phyloP scores from a whole-genome alignment of 2,888 invertebrate genomes.

The Agrochola litura region DNA sequence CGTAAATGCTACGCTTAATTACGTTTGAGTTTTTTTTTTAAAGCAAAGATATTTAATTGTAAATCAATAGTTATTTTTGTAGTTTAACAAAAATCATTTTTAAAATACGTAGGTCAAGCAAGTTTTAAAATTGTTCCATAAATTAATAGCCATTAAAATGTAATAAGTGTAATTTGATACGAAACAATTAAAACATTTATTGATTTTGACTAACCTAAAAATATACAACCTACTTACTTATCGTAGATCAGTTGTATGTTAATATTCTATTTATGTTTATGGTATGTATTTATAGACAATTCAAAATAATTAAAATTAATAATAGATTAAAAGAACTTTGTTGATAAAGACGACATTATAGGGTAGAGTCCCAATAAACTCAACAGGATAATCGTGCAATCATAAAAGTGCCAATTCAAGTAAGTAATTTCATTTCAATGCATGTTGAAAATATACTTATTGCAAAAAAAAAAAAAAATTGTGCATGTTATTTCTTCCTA shows the following conservation, averaged over 20 bases:
- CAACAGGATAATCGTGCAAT: neutral
- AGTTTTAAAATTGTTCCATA: constrained; percentile 2
- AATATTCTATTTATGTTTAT: neutral
- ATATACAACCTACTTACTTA: constrained; percentile 30
- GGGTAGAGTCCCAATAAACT: neutral
- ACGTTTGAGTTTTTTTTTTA: constrained; percentile 6
- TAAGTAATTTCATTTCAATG: too few relatives aligned
- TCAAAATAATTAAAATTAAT: too few relatives aligned
- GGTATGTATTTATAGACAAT: too few relatives aligned
- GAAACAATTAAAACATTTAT: constrained; percentile 39
- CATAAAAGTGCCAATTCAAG: too few relatives aligned
- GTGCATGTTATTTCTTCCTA: neutral
- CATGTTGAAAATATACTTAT: too few relatives aligned
- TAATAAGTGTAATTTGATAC: constrained; percentile 47
- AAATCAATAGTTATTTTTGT: constrained; percentile 12
- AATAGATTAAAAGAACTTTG: too few relatives aligned
- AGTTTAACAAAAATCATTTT: neutral
- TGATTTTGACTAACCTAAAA: constrained; percentile 12
- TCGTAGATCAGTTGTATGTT: constrained; percentile 16
- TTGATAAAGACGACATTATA: too few relatives aligned
- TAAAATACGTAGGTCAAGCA: constrained; percentile 1
- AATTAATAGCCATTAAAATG: constrained; percentile 15
- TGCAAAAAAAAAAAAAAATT: too few relatives aligned
- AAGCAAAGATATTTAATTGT: neutral
- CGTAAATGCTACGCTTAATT: constrained; percentile 16